Evolutionary conservation across 1,140 invertebrate genomes (phyloP).

Genomic region (Hyles euphorbiae): DNA sequence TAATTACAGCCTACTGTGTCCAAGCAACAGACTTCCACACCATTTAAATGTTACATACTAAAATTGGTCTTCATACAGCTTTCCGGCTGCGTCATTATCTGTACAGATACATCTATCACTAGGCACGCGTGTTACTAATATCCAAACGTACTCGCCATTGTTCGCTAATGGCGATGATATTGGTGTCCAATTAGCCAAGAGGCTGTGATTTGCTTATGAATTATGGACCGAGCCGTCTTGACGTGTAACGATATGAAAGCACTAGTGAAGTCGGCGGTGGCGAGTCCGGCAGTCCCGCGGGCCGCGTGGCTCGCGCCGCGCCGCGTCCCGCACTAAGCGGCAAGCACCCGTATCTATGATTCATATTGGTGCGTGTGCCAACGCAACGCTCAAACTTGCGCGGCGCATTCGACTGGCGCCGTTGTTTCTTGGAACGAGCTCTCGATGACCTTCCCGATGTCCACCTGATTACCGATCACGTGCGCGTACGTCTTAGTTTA

Average conservation of each 20-base stretch:
- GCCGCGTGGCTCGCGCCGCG: slow-evolving; percentile 4
- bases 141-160: slow-evolving; percentile 1
- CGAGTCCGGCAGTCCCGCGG: slow-evolving; percentile 1
- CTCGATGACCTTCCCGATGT: slow-evolving; percentile 43
- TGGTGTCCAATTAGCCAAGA: slow-evolving; percentile 18
- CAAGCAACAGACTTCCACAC: background rate
- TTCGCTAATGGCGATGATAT: slow-evolving; percentile 16
- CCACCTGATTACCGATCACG: slow-evolving; percentile 42
- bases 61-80: too few species aligned
- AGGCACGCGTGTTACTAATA: background rate
- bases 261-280: slow-evolving; percentile 9
- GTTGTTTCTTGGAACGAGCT: slow-evolving; percentile 47
- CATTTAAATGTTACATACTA: too few species aligned
- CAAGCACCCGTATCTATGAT: slow-evolving; percentile 12
- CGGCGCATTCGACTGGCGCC: slow-evolving; percentile 40
- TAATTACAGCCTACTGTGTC: slow-evolving; percentile 15
- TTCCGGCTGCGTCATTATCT: background rate
- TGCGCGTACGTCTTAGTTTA: slow-evolving; percentile 33
- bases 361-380: slow-evolving; percentile 28
- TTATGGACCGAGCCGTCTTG: slow-evolving; percentile 48
- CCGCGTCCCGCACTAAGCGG: slow-evolving; percentile 7
- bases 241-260: slow-evolving; percentile 18
- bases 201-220: slow-evolving; percentile 48
- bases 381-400: slow-evolving; percentile 12
- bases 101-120: background rate